A percentile compares a stretch with the other conserved stretches of the same genome.
Conservation (phyloP, 1,140 invertebrate genomes). For the Oppia nitens region DNA sequence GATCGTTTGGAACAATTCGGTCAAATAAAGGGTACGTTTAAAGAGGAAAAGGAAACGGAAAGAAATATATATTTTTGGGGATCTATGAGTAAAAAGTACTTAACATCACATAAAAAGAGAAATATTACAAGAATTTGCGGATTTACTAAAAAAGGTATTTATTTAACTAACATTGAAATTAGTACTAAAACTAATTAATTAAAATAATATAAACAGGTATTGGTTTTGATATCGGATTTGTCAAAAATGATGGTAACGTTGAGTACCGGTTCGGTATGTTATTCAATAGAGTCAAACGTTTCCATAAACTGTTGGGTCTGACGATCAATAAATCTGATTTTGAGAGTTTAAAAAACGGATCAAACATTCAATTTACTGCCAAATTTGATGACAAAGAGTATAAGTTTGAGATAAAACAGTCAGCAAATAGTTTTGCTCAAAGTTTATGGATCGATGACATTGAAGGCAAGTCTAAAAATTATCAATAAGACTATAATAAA, state of each 20-base stretch:
- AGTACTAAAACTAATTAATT: too few species aligned
- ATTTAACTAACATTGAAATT: too few species aligned
- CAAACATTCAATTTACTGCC: background rate
- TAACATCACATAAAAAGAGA: background rate
- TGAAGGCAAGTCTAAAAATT: background rate
- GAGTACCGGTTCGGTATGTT: background rate
- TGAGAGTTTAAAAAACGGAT: background rate
- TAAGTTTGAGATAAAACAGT: background rate
- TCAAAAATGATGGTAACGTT: background rate
- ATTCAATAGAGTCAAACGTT: background rate
- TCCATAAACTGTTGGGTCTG: background rate
- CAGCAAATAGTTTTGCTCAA: background rate
- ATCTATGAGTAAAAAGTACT: background rate
- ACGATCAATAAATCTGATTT: background rate
- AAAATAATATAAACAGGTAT: too few species aligned
- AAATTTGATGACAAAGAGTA: background rate
- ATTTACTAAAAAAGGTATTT: constrained; percentile 1
- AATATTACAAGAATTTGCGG: constrained; percentile 1
- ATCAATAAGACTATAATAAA: too few species aligned
- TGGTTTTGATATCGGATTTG: constrained; percentile 4
- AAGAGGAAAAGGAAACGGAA: constrained; percentile 11
- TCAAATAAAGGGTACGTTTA: constrained; percentile 15
- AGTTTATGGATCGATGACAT: background rate
- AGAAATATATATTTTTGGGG: constrained; percentile 13
- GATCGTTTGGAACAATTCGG: constrained; percentile 16